Conservation (phyloP, 2,797 vertebrate species). For the Platalea minor region DNA sequence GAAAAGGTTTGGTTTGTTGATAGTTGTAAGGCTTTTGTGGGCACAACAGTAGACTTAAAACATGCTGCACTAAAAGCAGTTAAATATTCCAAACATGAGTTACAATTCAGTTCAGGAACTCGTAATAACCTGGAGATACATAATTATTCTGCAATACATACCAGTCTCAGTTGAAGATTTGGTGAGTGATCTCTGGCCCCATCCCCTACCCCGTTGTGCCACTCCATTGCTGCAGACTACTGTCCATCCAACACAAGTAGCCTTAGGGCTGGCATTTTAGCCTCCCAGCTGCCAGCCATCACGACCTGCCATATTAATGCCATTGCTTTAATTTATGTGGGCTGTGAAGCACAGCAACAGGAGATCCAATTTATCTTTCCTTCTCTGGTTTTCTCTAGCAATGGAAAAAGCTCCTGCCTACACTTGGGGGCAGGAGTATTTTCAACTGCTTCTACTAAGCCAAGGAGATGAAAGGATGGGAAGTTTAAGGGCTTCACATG, state of each 20-base stretch:
- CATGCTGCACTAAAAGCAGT: neutral
- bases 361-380: neutral
- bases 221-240: neutral
- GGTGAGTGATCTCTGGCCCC: neutral
- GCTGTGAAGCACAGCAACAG: neutral
- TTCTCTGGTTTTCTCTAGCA: neutral
- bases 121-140: neutral
- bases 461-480: neutral
- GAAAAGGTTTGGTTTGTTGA: neutral
- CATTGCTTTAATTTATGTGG: neutral
- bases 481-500: neutral
- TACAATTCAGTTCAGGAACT: neutral
- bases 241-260: neutral
- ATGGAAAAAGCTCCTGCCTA: neutral
- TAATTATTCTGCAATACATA: neutral
- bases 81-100: neutral
- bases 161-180: neutral
- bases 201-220: neutral
- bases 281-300: neutral
- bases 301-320: fast-evolving
- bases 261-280: neutral
- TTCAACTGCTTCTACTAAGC: neutral
- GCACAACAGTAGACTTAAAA: neutral
- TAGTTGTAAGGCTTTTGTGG: neutral
- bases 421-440: neutral